Evolutionary conservation across 2,888 invertebrate genomes (phyloP).

Genomic region (Sinopyrophorus schimmeli): DNA sequence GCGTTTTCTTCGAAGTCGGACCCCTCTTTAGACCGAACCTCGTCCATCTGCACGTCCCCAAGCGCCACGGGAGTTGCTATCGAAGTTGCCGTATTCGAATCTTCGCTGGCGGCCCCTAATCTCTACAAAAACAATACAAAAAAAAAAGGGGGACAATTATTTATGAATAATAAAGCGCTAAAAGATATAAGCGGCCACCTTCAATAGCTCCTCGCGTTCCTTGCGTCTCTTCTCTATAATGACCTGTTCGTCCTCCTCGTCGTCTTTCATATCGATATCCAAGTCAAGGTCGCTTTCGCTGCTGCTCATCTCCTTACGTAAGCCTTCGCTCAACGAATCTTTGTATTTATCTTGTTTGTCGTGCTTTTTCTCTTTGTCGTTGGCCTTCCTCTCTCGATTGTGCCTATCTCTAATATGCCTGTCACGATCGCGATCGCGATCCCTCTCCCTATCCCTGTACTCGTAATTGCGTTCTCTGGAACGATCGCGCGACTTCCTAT

Average conservation of each 20-base stretch:
- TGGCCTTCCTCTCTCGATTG: conserved; percentile 50
- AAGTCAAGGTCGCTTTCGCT: conserved; percentile 74
- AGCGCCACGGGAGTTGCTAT: conserved; percentile 46
- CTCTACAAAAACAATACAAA: conserved; percentile 50
- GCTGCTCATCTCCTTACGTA: conserved; percentile 71
- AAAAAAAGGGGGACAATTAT: neutral
- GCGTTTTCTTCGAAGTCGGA: conserved; percentile 16
- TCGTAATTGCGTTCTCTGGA: conserved; percentile 46
- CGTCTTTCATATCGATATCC: conserved; percentile 76
- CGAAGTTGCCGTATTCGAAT: conserved; percentile 56
- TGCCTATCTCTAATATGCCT: conserved; percentile 49
- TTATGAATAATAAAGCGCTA: neutral
- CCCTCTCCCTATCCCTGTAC: conserved; percentile 47
- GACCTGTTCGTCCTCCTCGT: conserved; percentile 90
- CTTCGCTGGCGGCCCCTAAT: conserved; percentile 62
- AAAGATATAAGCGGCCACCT: too few relatives aligned
- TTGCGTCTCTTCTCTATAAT: conserved; percentile 88
- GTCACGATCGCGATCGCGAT: conserved; percentile 46
- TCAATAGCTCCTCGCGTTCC: conserved; percentile 83
- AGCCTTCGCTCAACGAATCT: conserved; percentile 79
- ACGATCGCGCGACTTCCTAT: conserved; percentile 20
- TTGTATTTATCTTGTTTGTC: conserved; percentile 63
- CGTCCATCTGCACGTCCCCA: conserved; percentile 30
- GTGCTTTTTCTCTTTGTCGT: conserved; percentile 47
- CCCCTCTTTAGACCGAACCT: conserved; percentile 15